Base-by-base conservation (phyloP, 2,113 vertebrate genomes). In the Petrocephalus zakoni region DNA sequence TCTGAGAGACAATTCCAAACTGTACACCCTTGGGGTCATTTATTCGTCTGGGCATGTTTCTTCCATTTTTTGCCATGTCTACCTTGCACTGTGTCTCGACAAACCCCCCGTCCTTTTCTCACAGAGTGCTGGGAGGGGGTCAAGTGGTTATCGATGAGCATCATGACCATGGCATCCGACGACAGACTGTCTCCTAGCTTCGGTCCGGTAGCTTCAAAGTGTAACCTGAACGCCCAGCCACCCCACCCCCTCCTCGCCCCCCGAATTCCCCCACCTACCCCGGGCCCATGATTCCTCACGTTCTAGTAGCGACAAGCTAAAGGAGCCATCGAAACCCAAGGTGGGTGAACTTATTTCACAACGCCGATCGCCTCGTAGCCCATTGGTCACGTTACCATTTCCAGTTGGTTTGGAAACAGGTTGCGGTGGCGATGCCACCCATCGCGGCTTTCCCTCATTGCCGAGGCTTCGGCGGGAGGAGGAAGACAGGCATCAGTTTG, bases 401-500 rank as follows among this genome's bases (percentile, higher is more conserved):
- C 81, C 81, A 49, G 81, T 49, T n/a, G 81, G 81, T 46, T 83
- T 83, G 37, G 72, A 78, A 78, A 68, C 61, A 81, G 75, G 19
- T 37, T 10, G 75, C 21, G 11, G 17, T 21, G 37, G 75, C 22
- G 3, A 83, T 46, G 81, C 42, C 81, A 83, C 75, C 29, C 75
- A 2, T 19, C 19, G n/a, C 2, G 75, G 17, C 29, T 83, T 83
- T 5, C 7, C 81, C 9, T 29, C 37, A 0, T 46, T 83, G 42
- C 6, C 17, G 21, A 83, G 46, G 19, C 81, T 82, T 19, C 17
- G 29, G 29, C 2, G 11, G 88, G 72, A 90, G 90, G 90, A 90
- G 91, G 92, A 90, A 90, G 90, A 89, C 89, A 92, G 92, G 90
- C 89, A 90, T 92, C 90, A 87, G 90, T 88, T 87, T 88, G 89